Percentiles rank a stretch among this genome's conserved stretches.
Evolutionary conservation across 2,797 vertebrate species (phyloP).

Genomic region (Rhabdophis nuchalis): DNA sequence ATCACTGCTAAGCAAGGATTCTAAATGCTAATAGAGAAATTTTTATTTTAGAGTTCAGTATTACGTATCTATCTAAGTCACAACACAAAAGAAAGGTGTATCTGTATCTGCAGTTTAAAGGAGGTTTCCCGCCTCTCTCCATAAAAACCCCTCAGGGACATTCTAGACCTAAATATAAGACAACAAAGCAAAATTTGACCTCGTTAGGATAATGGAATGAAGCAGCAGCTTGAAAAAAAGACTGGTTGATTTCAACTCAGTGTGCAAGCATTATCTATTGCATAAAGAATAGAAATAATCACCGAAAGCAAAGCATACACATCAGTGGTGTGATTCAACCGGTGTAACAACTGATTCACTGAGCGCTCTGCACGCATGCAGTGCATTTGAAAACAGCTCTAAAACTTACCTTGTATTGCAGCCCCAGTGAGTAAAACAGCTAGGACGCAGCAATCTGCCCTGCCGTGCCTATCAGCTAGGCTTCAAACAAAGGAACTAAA

Average conservation of each 20-base stretch:
- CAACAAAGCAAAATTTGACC: neutral
- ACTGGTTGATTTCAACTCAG: neutral
- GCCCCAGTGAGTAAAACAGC: too few relatives aligned
- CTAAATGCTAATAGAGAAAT: neutral
- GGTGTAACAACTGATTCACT: too few relatives aligned
- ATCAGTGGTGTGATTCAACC: too few relatives aligned
- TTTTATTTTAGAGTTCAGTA: neutral
- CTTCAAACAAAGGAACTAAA: too few relatives aligned
- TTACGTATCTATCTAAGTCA: neutral
- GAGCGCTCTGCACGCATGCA: too few relatives aligned
- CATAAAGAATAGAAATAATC: slow-evolving; percentile 20
- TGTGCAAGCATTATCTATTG: neutral
- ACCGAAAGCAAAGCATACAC: neutral
- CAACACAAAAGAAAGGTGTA: too few relatives aligned
- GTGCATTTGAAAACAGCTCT: too few relatives aligned
- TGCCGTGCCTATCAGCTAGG: too few relatives aligned
- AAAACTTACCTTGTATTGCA: too few relatives aligned
- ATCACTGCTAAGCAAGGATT: neutral
- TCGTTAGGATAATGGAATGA: neutral
- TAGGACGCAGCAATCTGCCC: too few relatives aligned
- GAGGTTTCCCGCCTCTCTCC: neutral
- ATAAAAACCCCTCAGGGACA: neutral
- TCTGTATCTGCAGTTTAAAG: neutral
- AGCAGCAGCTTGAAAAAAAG: neutral
- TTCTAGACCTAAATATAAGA: neutral